These are phyloP conservation scores for Pseudomyrmex concolor DNA, from an alignment of 1,140 invertebrate genomes.

Conservation along the genomic window DNA sequence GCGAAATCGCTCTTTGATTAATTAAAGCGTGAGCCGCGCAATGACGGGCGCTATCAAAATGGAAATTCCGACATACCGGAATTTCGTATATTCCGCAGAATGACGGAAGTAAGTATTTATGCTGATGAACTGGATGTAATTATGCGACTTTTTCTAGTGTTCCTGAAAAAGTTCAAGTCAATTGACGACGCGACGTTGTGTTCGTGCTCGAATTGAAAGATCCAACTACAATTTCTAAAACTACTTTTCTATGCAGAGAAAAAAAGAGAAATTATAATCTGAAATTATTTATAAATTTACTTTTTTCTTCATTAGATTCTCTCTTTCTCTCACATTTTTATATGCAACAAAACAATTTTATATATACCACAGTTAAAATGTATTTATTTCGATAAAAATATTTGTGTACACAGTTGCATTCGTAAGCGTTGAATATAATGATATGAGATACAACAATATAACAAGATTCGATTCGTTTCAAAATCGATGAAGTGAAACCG, in stretches of 20 bases:
- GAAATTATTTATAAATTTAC: too few relatives aligned
- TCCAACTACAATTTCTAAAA: too few relatives aligned
- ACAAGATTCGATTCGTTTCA: neutral
- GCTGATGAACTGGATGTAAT: neutral
- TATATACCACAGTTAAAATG: too few relatives aligned
- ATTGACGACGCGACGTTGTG: neutral
- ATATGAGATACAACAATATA: neutral
- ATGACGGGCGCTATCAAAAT: neutral
- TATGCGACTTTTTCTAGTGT: neutral
- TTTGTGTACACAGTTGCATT: neutral
- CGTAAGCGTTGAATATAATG: neutral
- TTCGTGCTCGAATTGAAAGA: neutral
- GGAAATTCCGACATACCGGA: neutral
- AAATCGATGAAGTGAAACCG: neutral
- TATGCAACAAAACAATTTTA: too few relatives aligned
- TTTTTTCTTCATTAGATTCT: too few relatives aligned
- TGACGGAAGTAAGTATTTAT: neutral
- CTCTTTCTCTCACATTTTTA: too few relatives aligned
- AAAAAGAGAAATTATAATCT: too few relatives aligned
- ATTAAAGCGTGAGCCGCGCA: conserved; percentile 1
- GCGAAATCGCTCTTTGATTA: conserved; percentile 15
- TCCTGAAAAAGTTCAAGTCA: neutral
- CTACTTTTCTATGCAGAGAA: too few relatives aligned
- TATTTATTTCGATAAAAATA: neutral
- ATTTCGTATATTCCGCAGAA: neutral